A percentile compares a stretch with the other conserved stretches of the same genome.
phyloP scores from a whole-genome alignment of 2,797 vertebrate genomes.

The Artibeus jamaicensis region DNA sequence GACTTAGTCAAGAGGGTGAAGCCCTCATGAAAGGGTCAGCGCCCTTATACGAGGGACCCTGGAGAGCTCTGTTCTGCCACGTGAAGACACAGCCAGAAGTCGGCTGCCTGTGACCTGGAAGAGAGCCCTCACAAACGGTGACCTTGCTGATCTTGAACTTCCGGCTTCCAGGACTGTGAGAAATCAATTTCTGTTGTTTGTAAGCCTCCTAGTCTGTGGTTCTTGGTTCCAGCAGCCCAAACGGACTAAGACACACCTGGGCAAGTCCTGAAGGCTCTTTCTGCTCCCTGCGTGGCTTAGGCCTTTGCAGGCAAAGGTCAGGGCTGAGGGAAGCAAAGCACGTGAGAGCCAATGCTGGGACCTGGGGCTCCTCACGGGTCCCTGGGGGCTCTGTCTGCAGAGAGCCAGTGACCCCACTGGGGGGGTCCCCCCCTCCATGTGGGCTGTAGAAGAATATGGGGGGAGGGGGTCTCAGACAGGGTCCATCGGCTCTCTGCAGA shows the following conservation, averaged over 20 bases:
- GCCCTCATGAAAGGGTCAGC: too few species aligned
- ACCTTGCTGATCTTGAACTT: neutral
- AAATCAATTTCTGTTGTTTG: neutral
- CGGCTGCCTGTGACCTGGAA: rapidly evolving
- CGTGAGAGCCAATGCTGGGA: neutral
- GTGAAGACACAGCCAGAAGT: neutral
- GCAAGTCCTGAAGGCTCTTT: neutral
- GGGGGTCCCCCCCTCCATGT: too few species aligned
- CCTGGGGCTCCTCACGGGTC: neutral
- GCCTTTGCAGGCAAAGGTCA: neutral
- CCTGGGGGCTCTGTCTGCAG: neutral
- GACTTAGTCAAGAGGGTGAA: neutral
- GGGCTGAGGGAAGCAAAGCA: neutral
- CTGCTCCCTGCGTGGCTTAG: neutral
- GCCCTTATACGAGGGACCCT: neutral
- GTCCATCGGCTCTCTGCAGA: neutral
- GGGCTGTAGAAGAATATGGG: neutral
- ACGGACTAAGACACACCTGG: neutral
- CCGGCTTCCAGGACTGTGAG: neutral
- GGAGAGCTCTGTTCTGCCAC: neutral
- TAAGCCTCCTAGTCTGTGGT: neutral
- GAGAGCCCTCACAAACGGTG: neutral
- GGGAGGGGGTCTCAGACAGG: rapidly evolving
- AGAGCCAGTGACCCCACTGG: neutral
- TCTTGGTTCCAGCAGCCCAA: neutral